Evolutionary conservation across 2,113 vertebrate genomes (phyloP), one percentile per base, ranked within the genome.

Genomic region (Phylloscopus trochilus): DNA sequence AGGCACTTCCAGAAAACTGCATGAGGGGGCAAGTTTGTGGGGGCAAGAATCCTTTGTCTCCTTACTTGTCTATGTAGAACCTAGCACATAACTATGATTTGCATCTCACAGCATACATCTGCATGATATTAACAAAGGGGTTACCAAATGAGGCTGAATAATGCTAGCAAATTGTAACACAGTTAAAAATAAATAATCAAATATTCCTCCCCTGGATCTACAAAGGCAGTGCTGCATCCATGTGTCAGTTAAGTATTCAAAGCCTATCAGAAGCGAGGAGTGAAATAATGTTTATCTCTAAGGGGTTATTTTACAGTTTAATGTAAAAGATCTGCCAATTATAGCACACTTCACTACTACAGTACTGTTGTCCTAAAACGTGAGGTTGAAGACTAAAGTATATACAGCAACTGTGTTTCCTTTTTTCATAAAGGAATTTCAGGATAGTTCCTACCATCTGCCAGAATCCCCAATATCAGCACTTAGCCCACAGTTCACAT

Each of bases 111-210:
- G 80, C 51, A 56, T 27, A 37, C 5, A 52, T 73, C 47, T 73
- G 51, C 51, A 37, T 83, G 62, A 27, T 39, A 86, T 31, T 70
- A 76, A 49, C 31, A 80, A 87, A 89, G 4, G 6, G 24, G 13
- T 87, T 91, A 84, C 46, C 39, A 80, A 87, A 93, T 23, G 41
- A 90, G 63, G 55, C 58, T 83, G 56, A 84, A n/a, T 62, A 89
- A 75, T 15, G 41, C 27, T 26, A 35, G 30, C 46, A 86, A 77
- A 80, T 5, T 43, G 15, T 31, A 88, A 77, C 27, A 72, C 56
- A 63, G 64, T 92, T 88, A n/a, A 86, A 92, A 94, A 74, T 49
- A 92, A 93, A 90, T 68, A 83, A 91, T 60, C 23, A 68, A 60
- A 77, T 53, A 75, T n/a, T 89, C 72, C 51, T 83, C 46, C 73